Base-by-base conservation (phyloP, 2,797 vertebrate species). In the Thamnophis elegans region DNA sequence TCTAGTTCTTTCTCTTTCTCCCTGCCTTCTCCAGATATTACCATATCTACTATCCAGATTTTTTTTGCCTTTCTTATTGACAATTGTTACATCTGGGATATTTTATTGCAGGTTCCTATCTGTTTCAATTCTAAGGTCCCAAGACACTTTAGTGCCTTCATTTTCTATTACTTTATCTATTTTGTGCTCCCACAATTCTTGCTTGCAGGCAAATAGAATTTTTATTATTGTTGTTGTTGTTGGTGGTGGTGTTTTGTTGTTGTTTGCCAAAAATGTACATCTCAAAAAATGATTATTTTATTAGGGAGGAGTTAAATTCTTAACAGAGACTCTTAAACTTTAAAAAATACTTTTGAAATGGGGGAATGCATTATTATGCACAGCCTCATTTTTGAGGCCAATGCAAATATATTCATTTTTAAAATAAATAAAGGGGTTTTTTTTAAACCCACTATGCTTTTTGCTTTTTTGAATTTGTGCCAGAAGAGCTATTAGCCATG, bases 401-500 rank as follows among this genome's bases (percentile, higher is more conserved):
- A 78, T 88, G 95, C 92, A 85, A 95, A 93, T 42, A 95, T 95
- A 94, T 93, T 93, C 94, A 92, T 95, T 92, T 96, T 90, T 92
- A 59, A 93, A 93, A 90, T 36, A 88, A 90, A 92, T 96, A 95
- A 78, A 58, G 85, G 55, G 62, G 4, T 5, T 51, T 92, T 88
- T 91, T 89, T n/a, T 47, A 97, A 97, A 96, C 96, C 16, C 73
- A 78, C 1, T 95, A 2, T 94, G 94, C 88, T 95, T 90, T 94
- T 93, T 95, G 93, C 95, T 95, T 94, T 96, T 95, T 97, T 98
- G 98, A 98, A 95, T 95, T 89, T 94, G 94, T 97, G 98, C 98
- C 98, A 99, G 95, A 96, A 96, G 92, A 97, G 97, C 98, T 98
- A 98, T 99, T 99, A 98, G 97, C 95, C 92, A 93, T 98, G 98